Evolutionary conservation across 2,797 vertebrate genomes (phyloP).

Genomic region (Agapornis canus): DNA sequence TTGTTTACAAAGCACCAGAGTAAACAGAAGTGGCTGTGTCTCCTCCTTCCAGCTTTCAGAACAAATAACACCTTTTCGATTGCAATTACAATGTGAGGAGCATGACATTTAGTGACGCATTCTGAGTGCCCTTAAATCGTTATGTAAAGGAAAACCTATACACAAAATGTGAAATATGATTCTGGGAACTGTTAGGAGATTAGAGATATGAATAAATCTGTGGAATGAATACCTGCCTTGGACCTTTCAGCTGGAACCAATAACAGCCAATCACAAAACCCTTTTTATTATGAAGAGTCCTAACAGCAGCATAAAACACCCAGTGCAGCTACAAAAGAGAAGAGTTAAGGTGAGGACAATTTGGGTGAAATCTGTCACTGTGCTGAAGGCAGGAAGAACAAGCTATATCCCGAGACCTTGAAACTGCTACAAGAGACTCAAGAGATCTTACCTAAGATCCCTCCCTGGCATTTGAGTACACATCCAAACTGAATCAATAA

Average conservation of each 20-base stretch:
- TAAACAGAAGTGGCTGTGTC: background rate
- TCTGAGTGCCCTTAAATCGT: background rate
- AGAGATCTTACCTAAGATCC: background rate
- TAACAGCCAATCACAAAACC: background rate
- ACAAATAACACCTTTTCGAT: background rate
- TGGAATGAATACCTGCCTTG: background rate
- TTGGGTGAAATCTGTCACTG: background rate
- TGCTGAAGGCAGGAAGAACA: background rate
- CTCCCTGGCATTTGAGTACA: background rate
- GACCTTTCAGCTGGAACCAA: background rate
- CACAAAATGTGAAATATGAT: background rate
- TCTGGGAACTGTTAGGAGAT: background rate
- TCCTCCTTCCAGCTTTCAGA: background rate
- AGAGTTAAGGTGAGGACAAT: background rate
- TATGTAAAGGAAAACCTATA: background rate
- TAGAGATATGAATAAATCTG: background rate
- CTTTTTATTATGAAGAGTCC: background rate
- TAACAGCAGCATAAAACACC: background rate
- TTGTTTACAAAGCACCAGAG: background rate
- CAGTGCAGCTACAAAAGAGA: background rate
- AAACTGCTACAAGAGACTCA: background rate
- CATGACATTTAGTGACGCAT: background rate
- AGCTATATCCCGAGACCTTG: background rate
- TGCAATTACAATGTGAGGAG: background rate
- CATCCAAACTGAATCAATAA: background rate